Conservation (phyloP, 1,140 invertebrate genomes). For the Bursaphelenchus mucronatus region DNA sequence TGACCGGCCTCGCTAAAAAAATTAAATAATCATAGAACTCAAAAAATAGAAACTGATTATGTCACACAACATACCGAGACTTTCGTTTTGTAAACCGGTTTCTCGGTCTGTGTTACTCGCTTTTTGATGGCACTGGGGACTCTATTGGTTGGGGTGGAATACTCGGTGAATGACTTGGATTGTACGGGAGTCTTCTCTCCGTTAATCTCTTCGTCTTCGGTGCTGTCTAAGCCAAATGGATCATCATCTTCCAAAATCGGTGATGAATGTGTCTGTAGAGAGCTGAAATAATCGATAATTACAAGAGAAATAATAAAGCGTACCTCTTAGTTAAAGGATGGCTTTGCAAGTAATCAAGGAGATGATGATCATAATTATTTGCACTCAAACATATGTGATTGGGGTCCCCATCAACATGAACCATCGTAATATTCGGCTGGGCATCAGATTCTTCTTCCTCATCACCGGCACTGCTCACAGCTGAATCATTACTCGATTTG, state of each 20-base stretch:
- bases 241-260: not conserved
- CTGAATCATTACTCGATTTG: constrained; percentile 20
- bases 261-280: too few species aligned
- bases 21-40: not conserved
- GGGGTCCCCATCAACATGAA: constrained; percentile 49
- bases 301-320: not conserved
- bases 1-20: constrained; percentile 23
- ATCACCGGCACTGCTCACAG: constrained; percentile 19
- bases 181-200: constrained; percentile 9
- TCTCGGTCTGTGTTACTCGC: not conserved
- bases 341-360: constrained; percentile 51
- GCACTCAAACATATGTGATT: constrained; percentile 47
- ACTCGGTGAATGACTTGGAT: constrained; percentile 4
- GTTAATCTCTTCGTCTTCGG: constrained; percentile 22
- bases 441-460: constrained; percentile 31
- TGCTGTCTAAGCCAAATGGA: not conserved
- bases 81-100: not conserved
- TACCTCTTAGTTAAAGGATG: constrained; percentile 54
- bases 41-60: too few species aligned
- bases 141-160: constrained; percentile 22
- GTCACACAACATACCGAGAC: not conserved
- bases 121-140: not conserved
- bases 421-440: constrained; percentile 34
- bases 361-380: constrained; percentile 46
- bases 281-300: constrained; percentile 13